phyloP scores from a whole-genome alignment of 2,888 invertebrate genomes.

The Dendrolimus houi region DNA sequence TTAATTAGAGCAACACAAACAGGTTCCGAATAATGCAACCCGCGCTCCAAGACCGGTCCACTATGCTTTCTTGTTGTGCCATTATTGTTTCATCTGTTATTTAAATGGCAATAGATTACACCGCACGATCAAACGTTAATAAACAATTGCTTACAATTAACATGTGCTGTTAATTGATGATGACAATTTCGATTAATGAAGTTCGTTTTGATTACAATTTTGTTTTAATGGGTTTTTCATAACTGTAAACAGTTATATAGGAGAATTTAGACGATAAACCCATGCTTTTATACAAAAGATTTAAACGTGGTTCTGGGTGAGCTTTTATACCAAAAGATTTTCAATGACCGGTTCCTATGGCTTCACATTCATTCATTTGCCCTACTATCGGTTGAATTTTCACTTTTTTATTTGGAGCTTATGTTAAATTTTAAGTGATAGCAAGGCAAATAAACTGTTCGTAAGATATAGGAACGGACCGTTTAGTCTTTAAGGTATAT shows the following conservation, averaged over 20 bases:
- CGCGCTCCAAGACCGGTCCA: slow-evolving; percentile 38
- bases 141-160: slow-evolving; percentile 67
- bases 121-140: slow-evolving; percentile 40
- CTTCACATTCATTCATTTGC: too few relatives aligned
- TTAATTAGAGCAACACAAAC: slow-evolving; percentile 73
- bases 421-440: too few relatives aligned
- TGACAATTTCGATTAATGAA: not conserved
- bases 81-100: slow-evolving; percentile 71
- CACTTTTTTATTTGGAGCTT: too few relatives aligned
- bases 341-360: too few relatives aligned
- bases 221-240: slow-evolving; percentile 12
- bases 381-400: too few relatives aligned
- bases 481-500: too few relatives aligned
- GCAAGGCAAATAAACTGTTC: too few relatives aligned
- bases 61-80: slow-evolving; percentile 54
- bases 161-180: slow-evolving; percentile 40
- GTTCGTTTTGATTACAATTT: slow-evolving; percentile 3
- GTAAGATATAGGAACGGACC: too few relatives aligned
- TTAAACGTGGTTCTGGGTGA: slow-evolving; percentile 26
- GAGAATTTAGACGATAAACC: not conserved
- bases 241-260: not conserved
- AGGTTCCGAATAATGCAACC: slow-evolving; percentile 58
- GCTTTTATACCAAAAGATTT: slow-evolving; percentile 4
- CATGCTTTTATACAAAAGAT: slow-evolving; percentile 30
- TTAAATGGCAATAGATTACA: slow-evolving; percentile 69